Percentiles rank a stretch among this genome's conserved stretches.
Conservation (phyloP, 64 coral and sea anemone species). For the Actinia tenebrosa region DNA sequence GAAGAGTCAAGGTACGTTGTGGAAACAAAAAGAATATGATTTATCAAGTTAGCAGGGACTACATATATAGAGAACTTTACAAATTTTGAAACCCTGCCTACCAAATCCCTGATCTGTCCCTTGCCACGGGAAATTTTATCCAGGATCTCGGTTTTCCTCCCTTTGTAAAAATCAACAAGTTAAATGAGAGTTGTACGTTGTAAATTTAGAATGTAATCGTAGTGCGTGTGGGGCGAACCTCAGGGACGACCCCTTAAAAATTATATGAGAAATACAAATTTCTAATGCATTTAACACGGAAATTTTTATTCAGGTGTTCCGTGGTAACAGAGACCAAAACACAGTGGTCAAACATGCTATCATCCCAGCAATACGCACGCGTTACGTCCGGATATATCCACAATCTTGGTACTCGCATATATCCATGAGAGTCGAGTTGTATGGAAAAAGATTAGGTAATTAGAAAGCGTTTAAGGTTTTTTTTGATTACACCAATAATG, state of each 20-base stretch:
- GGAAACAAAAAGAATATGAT: background rate
- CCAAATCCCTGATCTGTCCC: too few relatives aligned
- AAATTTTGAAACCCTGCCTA: too few relatives aligned
- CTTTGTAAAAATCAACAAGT: too few relatives aligned
- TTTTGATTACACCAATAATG: too few relatives aligned
- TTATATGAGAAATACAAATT: too few relatives aligned
- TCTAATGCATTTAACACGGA: background rate
- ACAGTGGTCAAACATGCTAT: conserved; percentile 44
- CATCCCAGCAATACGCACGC: conserved; percentile 27
- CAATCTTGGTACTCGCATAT: conserved; percentile 37
- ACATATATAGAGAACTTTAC: background rate
- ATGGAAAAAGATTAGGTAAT: conserved; percentile 21
- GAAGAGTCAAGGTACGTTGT: conserved; percentile 36
- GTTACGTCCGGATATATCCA: conserved; percentile 52
- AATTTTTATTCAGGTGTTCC: conserved; percentile 34
- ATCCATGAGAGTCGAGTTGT: conserved; percentile 59
- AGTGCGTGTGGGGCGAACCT: too few relatives aligned
- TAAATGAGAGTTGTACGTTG: too few relatives aligned
- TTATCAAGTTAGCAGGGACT: background rate
- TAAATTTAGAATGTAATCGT: too few relatives aligned
- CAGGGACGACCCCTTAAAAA: too few relatives aligned
- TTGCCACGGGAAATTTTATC: too few relatives aligned
- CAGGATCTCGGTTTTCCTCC: too few relatives aligned
- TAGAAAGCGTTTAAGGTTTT: too few relatives aligned
- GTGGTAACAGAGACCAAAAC: conserved; percentile 50